Base-by-base conservation (phyloP, 64 coral and sea anemone genomes). In the Astreopora myriophthalma region DNA sequence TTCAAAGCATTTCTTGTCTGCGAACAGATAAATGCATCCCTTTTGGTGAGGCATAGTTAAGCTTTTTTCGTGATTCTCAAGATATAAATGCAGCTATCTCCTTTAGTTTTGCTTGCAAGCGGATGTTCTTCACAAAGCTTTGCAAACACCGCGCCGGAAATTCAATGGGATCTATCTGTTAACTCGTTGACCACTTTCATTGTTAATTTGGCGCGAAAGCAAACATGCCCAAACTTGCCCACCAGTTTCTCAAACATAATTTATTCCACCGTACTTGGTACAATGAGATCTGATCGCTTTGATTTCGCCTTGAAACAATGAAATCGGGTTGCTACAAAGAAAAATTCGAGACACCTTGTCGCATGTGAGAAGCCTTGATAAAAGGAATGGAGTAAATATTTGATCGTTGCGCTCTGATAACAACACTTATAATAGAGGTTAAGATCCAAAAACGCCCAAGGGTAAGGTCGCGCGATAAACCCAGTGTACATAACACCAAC, bases 191-290 rank as follows among this genome's bases (percentile, higher is more conserved):
- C 1, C 33, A 34, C 17, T 80, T 61, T 60, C 16, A 51, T 64
- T 83, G 52, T 65, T 16, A 12, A 17, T 26, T 83, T 83, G 79
- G 58, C 79, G 79, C 52, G 48, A 83, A 83, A 63, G 7, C 2
- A 6, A 34, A 57, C 79, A 37, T 26, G 79, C 32, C 33, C 79
- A 83, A 17, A 39, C 79, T 83, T 83, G 79, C 79, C 79, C 79
- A 29, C 2, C 34, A 0, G 11, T 3, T 11, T 23, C 3, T 25
- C 4, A 24, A 3, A 6, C 31, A 1, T 83, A 83, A 83, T 83
- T 83, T 26, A 83, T 83, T 29, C 79, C 8, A 81, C 27, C 2
- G 12, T 51, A 6, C 27, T 24, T 6, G 1, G 1, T 16, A 52
- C 75, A 78, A 78, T 29, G 24, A 51, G 8, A 9, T 17, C 6